Evolutionary conservation across 2,888 invertebrate genomes (phyloP), one percentile per base, ranked within the genome.

Genomic region (Orthosia incerta): DNA sequence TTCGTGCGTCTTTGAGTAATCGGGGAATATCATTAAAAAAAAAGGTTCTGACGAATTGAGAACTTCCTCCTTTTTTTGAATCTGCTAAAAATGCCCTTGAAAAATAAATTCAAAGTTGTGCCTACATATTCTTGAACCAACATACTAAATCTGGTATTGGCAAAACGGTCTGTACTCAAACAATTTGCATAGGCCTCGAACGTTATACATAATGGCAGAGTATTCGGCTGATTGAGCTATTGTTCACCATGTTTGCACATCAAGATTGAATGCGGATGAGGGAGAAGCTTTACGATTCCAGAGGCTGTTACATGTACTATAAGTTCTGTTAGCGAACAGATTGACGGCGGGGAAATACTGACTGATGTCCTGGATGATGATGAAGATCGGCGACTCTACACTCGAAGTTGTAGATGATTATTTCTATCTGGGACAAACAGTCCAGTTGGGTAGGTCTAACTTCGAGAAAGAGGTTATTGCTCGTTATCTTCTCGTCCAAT

Each of bases 221-320:
- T 60, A 79, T 75, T 75, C 59, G 75, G 23, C 63, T 82, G 84
- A 85, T 84, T 85, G 86, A 82, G 79, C 74, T 63, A 81, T 85
- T 84, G 85, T 86, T 84, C 78, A 62, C 55, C 26, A 62, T 85
- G 77, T 84, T 85, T 86, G 79, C 68, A 71, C 79, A 71, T 63
- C 71, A 75, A 74, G 72, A 82, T 84, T 83, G 79, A 84, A 82
- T 69, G 62, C 18, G 78, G 53, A 70, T 74, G 56, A 56, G 50
- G 65, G 70, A 69, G 51, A 70, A 50, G 48, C 18, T 68, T 69
- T 56, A 64, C 55, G 67, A 26, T 45, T 57, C n/a, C 26, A 46
- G 50, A 57, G 20, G 56, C 50, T 26, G n/a, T 23, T 3, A 12
- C 15, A 31, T 61, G 4, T 67, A 18, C 26, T 18, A 18, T 45